Evolutionary conservation across 2,797 vertebrate species (phyloP), one percentile per base, ranked within the genome.

Genomic region (Cichlasoma orientale): DNA sequence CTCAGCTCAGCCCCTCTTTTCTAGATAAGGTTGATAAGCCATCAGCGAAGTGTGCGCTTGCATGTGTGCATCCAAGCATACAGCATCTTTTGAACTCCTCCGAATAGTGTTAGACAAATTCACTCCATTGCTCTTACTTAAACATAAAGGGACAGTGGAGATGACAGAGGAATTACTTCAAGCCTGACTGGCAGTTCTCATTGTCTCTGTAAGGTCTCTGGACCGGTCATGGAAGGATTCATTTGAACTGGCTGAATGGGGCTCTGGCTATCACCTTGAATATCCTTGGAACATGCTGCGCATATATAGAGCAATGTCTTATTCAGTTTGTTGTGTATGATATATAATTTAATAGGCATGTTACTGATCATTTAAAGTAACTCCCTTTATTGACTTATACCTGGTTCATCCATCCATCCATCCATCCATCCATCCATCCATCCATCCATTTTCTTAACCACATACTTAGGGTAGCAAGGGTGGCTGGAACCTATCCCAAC

Each of bases 11-110:
- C 66, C 66, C 23, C 41, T 85, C 74, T 73, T 77, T 79, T 52
- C 75, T 25, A 91, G 89, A 91, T 89, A 79, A 83, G 58, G 75
- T 25, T n/a, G 83, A 92, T 91, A 88, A 87, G 82, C 83, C 80
- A 77, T 77, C 25, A 58, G 82, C 76, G 56, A 68, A 68, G 41
- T 68, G 86, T 70, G 75, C 13, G 38, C 9, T 70, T 69, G 66
- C 14, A 33, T 18, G 68, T 36, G 55, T 68, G 68, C 70, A 63
- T 86, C 78, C 71, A 66, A 78, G 78, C 66, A 36, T 77, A 80
- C 21, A 36, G 75, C 79, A 72, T 79, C 81, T 79, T 66, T 78
- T 72, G 78, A 87, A 75, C 68, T 44, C 36, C 73, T 90, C 74
- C 79, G 68, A 89, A 86, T 75, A 85, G 41, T 66, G 9, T 19